Evolutionary conservation across 2,888 invertebrate species (phyloP).

Genomic region (Eupsilia transversa): DNA sequence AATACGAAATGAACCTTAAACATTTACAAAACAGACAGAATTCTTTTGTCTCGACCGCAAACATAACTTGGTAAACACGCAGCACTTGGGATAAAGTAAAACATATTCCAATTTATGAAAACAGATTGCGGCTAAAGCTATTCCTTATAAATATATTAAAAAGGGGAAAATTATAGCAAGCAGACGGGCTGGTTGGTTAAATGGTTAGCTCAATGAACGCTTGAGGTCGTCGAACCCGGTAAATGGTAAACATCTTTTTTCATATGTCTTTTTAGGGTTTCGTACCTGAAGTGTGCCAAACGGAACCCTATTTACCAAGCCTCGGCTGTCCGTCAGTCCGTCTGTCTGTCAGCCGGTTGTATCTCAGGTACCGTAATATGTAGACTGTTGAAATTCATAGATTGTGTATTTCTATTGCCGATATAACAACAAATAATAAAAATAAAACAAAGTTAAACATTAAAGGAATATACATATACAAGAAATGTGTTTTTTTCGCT

Average conservation of each 20-base stretch:
- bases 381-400: no score
- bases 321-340: no score
- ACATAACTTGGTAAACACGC: slow-evolving; percentile 11
- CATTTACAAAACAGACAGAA: rapidly evolving
- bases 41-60: neutral
- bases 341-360: no score
- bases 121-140: slow-evolving; percentile 59
- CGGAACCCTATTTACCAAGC: no score
- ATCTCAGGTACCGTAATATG: no score
- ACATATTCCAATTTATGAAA: slow-evolving; percentile 63
- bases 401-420: no score
- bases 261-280: no score
- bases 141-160: slow-evolving; percentile 66
- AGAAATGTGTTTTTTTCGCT: no score
- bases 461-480: no score
- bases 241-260: slow-evolving; percentile 15
- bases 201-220: slow-evolving; percentile 32
- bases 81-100: slow-evolving; percentile 46
- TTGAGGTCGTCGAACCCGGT: slow-evolving; percentile 18
- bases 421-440: no score
- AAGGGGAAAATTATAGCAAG: slow-evolving; percentile 57
- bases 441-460: no score
- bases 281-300: no score
- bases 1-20: slow-evolving; percentile 14
- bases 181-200: slow-evolving; percentile 38